phyloP scores from a whole-genome alignment of 2,888 invertebrate species.

The Malthinus seriepunctatus region DNA sequence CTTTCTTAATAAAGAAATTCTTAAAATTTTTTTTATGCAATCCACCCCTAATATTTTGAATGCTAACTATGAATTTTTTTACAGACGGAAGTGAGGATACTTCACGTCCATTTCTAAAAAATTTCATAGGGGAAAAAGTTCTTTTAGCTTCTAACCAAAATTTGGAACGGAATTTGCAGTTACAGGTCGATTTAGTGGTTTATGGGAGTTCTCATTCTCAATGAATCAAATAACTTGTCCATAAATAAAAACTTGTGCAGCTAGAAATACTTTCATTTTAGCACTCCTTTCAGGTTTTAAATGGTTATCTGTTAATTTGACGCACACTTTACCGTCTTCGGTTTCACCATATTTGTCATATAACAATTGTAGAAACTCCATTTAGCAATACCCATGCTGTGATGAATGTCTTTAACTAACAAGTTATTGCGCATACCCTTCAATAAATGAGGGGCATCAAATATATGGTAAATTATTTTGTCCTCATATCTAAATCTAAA shows the following conservation, averaged over 20 bases:
- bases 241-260: slow-evolving; percentile 9
- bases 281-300: slow-evolving; percentile 8
- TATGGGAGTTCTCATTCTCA: no score
- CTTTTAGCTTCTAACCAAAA: not conserved
- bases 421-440: not conserved
- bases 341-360: not conserved
- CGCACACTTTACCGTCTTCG: slow-evolving; percentile 6
- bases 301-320: slow-evolving; percentile 12
- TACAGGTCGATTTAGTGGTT: no score
- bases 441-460: not conserved
- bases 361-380: not conserved
- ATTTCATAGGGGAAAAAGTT: no score
- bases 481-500: not conserved
- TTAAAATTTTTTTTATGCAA: no score
- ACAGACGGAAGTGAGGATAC: no score
- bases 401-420: not conserved
- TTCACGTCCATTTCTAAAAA: no score
- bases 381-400: not conserved
- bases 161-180: no score
- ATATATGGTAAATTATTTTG: not conserved
- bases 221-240: no score
- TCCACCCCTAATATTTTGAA: no score
- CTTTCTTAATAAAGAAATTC: no score
- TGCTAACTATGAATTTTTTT: no score
- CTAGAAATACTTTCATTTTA: slow-evolving; percentile 16